Conservation (phyloP, 2,888 invertebrate species). For the Aphodius sticticus region DNA sequence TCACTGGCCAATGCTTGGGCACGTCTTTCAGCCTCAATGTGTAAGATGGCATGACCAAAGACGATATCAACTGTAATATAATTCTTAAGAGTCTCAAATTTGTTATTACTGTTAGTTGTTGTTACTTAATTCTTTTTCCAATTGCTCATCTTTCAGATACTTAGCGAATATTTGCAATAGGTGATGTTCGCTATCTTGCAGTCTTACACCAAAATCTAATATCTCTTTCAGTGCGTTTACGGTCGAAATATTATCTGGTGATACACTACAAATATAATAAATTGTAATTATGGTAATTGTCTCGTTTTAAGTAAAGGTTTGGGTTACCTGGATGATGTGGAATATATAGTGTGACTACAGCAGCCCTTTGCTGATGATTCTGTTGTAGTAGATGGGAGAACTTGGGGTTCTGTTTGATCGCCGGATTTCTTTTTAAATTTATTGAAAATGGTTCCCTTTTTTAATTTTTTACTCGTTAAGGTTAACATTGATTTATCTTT, state of each 20-base stretch:
- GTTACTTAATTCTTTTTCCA: slow-evolving; percentile 51
- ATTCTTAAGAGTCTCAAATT: neutral
- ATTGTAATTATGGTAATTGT: neutral
- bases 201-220: slow-evolving; percentile 40
- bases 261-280: slow-evolving; percentile 6
- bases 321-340: neutral
- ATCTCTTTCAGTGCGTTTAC: slow-evolving; percentile 30
- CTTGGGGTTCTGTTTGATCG: neutral
- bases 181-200: slow-evolving; percentile 49
- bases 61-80: slow-evolving; percentile 47
- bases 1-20: slow-evolving; percentile 50
- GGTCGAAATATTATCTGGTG: slow-evolving; percentile 5
- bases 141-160: slow-evolving; percentile 47
- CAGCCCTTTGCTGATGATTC: neutral
- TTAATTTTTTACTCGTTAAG: neutral
- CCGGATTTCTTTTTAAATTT: neutral
- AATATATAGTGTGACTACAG: neutral
- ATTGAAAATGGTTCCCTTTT: neutral
- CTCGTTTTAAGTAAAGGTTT: neutral
- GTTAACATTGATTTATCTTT: neutral
- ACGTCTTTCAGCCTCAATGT: slow-evolving; percentile 50
- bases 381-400: neutral
- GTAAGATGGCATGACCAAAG: slow-evolving; percentile 48
- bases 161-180: slow-evolving; percentile 47
- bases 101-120: neutral